These are phyloP conservation scores for Callionymus lyra DNA, from an alignment of 2,113 vertebrate species.

Conservation along the genomic window DNA sequence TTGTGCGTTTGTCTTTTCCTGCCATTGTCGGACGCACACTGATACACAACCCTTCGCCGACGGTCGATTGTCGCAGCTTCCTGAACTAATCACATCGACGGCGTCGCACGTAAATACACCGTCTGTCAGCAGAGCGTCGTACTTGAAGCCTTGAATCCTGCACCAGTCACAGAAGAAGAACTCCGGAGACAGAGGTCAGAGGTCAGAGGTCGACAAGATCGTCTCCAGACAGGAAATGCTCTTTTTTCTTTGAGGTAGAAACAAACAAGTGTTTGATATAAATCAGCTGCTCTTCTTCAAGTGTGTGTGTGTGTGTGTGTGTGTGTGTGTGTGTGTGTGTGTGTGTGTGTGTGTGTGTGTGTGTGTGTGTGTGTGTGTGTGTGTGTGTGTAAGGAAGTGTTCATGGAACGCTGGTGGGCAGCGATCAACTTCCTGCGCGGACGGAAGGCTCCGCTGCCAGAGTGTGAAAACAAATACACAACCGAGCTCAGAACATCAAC, in stretches of 20 bases:
- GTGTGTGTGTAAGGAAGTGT: constrained; percentile 16
- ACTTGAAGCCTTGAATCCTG: too few relatives aligned
- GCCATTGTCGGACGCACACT: constrained; percentile 93
- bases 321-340: constrained; percentile 17
- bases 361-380: constrained; percentile 16
- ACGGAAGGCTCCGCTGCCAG: constrained; percentile 79
- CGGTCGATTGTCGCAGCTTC: constrained; percentile 95
- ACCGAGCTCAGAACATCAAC: constrained; percentile 2
- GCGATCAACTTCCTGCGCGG: constrained; percentile 82
- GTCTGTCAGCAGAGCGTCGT: background rate
- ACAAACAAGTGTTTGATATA: too few relatives aligned
- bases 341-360: constrained; percentile 6
- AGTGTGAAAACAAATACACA: constrained; percentile 36
- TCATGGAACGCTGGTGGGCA: constrained; percentile 68
- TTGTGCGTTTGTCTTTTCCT: constrained; percentile 75
- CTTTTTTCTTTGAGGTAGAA: too few relatives aligned
- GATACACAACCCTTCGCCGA: constrained; percentile 96
- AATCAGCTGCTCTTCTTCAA: background rate
- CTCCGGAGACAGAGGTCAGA: too few relatives aligned
- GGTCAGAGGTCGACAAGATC: too few relatives aligned
- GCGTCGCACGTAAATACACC: constrained; percentile 80
- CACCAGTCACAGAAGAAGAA: too few relatives aligned
- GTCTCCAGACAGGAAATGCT: too few relatives aligned
- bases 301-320: constrained; percentile 17
- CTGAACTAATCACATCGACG: constrained; percentile 99